Base-by-base conservation (phyloP, 2,113 vertebrate genomes). In the Onychostoma macrolepis region DNA sequence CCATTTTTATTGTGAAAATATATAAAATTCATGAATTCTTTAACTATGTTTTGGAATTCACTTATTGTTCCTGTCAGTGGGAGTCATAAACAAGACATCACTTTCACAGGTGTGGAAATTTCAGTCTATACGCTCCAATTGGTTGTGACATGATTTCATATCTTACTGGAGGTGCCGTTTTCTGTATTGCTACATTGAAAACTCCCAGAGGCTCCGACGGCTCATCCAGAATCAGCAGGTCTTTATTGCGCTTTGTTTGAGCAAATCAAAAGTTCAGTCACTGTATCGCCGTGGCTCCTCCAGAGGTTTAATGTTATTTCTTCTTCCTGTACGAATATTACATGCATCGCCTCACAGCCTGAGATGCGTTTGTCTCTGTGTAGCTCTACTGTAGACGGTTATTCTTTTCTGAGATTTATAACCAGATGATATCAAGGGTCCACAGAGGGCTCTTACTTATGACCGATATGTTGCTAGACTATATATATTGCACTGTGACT, bases 141-240 rank as follows among this genome's bases (percentile, higher is more conserved):
- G 24, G 33, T 81, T 80, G 12, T 65, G 38, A 63, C 41, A 19
- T 45, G 56, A 36, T 80, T 81, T 81, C 21, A 33, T 86, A 58
- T 74, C 36, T 43, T 33, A 30, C 33, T 61, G 36, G 5, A 30
- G 38, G 24, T n/a, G 84, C 19, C 41, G 26, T 72, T 86, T 15
- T 48, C 50, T 33, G 12, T 41, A 43, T 43, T 48, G 38, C 67
- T 63, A n/a, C 28, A 72, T 24, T 11, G 30, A 87, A 81, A 81
- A 72, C 53, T 75, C 85, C 67, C 78, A 17, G 26, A 75, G 85
- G 85, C 85, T 74, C 33, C 33, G n/a, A 48, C 24, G 26, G 76
- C 36, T 81, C 67, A 45, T 76, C 41, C 61, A 41, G 56, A 84
- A 85, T 85, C 63, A 87, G 85, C 85, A 41, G 61, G 41, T 58